These are phyloP conservation scores for Argya squamiceps DNA, from an alignment of 2,797 vertebrate species.

Conservation along the genomic window DNA sequence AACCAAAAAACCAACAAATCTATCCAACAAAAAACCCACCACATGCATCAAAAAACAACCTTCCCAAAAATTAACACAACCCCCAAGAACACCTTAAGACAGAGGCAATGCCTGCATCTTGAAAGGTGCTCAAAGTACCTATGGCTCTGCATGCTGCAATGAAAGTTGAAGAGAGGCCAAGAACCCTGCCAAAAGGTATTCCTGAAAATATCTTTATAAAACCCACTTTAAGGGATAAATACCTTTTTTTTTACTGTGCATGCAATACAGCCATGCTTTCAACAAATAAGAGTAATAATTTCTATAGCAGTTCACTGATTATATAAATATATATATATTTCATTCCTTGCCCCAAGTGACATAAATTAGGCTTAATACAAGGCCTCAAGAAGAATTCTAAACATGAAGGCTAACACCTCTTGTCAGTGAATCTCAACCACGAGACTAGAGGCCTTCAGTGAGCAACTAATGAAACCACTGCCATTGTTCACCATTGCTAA, in stretches of 20 bases:
- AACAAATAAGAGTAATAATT: neutral
- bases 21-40: accelerated
- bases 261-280: neutral
- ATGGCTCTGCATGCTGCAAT: neutral
- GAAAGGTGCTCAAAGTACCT: too few species aligned
- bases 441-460: neutral
- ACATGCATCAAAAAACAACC: neutral
- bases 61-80: neutral
- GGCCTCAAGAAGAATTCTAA: neutral
- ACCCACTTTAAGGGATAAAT: neutral
- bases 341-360: neutral
- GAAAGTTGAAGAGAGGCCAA: neutral
- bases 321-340: neutral
- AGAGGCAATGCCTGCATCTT: neutral
- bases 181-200: neutral
- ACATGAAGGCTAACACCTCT: neutral
- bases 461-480: neutral
- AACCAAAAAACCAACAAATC: too few species aligned
- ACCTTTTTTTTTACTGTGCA: neutral
- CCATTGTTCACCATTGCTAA: neutral
- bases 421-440: neutral
- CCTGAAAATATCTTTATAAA: neutral
- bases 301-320: neutral
- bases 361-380: neutral
- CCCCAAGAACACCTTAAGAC: accelerated